These are phyloP conservation scores for Thecophora atra DNA, from an alignment of 2,888 invertebrate species.

Conservation along the genomic window DNA sequence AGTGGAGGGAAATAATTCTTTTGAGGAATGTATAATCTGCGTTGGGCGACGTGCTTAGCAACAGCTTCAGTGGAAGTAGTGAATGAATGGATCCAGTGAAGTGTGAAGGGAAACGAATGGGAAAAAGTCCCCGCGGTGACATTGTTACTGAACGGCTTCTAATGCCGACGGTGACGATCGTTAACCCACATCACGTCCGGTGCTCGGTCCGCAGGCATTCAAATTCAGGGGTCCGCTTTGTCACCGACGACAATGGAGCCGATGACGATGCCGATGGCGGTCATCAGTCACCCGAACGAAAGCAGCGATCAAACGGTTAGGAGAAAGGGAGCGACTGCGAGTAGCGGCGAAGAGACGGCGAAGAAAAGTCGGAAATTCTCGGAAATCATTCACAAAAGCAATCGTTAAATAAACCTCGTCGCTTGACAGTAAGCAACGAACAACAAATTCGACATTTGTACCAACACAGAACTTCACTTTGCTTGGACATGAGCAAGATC, in stretches of 20 bases:
- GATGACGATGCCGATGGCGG: not conserved
- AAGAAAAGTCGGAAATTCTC: slow-evolving; percentile 36
- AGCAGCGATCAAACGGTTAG: not conserved
- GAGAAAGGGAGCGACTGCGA: not conserved
- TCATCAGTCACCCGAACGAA: not conserved
- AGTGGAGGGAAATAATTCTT: not conserved
- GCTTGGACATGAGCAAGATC: not conserved
- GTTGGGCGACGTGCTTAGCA: not conserved
- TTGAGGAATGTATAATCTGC: too few species aligned
- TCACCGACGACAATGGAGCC: slow-evolving; percentile 10
- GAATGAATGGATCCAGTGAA: slow-evolving; percentile 41
- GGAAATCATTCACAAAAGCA: slow-evolving; percentile 38
- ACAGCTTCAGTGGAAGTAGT: slow-evolving; percentile 11
- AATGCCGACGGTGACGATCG: slow-evolving; percentile 20
- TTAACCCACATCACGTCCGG: slow-evolving; percentile 40
- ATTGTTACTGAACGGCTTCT: slow-evolving; percentile 33
- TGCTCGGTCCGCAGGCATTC: not conserved
- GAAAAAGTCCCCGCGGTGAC: slow-evolving; percentile 34
- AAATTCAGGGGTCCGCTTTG: too few species aligned
- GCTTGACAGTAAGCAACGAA: slow-evolving; percentile 39
- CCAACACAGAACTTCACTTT: not conserved
- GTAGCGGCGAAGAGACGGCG: not conserved
- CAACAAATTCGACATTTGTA: slow-evolving; percentile 16
- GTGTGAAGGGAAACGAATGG: slow-evolving; percentile 39
- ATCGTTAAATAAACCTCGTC: slow-evolving; percentile 25